Base-by-base conservation (phyloP, 37 sponge, comb jelly and placozoan genomes). In the Eunapius fragilis region DNA sequence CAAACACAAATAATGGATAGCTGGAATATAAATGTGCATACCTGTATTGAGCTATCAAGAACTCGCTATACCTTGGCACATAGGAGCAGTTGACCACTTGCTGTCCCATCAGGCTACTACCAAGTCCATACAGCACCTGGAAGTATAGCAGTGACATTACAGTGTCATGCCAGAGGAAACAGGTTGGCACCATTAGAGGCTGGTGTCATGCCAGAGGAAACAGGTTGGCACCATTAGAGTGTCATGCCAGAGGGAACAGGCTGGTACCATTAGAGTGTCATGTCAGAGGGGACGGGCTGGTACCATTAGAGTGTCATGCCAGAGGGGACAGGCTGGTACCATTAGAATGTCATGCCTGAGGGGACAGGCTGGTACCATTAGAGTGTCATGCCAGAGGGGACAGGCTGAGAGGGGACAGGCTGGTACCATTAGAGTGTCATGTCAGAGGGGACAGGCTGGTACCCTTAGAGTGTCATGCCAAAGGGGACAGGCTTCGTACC, bases 61-160 rank as follows among this genome's bases (percentile, higher is more conserved):
- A 3, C 36, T 37, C 25, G n/a, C n/a, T 25, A 32, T 75, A 75
- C 75, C 31, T 75, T 75, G 75, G 75, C 9, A 75, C 75, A 37
- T 25, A 25, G 36, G 32, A 75, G 7, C 75, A 75, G 75, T 75
- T 75, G 75, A 36, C 75, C 9, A 13, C 7, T 75, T 75, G 75
- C 35, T 75, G 75, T 11, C 31, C 35, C 0, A 24, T 37, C 31
- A 75, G 34, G 31, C 34, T 31, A 31, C 31, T 75, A 31, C 75
- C 31, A 36, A 31, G 4, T 75, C 10, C 31, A 58, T 58, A 58
- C 22, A 37, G 58, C 58, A 58, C 58, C 58, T 76, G 36, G 24
- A 36, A 36, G 13, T 31, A 13, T 10, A 35, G 45, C 34, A 76
- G 77, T 76, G 22, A 13, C 2, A 58, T 4, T 19, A 58, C 58